Evolutionary conservation across 2,797 vertebrate species (phyloP), one percentile per base, ranked within the genome.

Genomic region (Danio aesculapii): DNA sequence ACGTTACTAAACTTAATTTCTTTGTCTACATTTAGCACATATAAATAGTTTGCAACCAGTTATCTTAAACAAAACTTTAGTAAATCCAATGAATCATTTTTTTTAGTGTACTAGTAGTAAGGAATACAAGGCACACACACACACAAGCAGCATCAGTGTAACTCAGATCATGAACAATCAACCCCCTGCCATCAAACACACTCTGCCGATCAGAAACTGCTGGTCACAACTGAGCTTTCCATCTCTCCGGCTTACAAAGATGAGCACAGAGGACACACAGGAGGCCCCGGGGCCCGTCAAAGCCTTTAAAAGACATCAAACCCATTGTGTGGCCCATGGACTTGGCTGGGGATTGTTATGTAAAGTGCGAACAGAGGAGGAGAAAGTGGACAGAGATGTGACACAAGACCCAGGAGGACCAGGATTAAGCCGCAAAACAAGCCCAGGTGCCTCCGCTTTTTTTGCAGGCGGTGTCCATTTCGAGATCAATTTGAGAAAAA

Each of bases 291-390:
- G 69, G 73, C 78, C 72, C 49, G 75, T 90, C 90, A 92, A 84
- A 87, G 84, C 85, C 88, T 73, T 92, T 91, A 86, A 92, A 93
- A 89, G 90, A 92, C 92, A 94, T 92, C 92, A 93, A 92, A 92
- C 92, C 88, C 88, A 90, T 93, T 94, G 92, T 93, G 88, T 88
- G 90, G 83, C 86, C 86, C 91, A 89, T 94, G 93, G 93, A 93
- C 94, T 95, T 95, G 93, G 90, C 77, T 69, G 88, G 79, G 81
- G 63, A 94, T 95, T 95, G 93, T 95, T 87, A 94, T 95, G 93
- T 91, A 92, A 94, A 94, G 90, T 82, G 74, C 79, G 85, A 91
- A 87, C 88, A 90, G 88, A 79, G 77, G 90, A 91, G 87, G 88
- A 90, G 89, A 92, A 87, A 90, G 91, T 83, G 88, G 88, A 89